Base-by-base conservation (phyloP, 2,888 invertebrate species). In the Tetragonisca angustula region DNA sequence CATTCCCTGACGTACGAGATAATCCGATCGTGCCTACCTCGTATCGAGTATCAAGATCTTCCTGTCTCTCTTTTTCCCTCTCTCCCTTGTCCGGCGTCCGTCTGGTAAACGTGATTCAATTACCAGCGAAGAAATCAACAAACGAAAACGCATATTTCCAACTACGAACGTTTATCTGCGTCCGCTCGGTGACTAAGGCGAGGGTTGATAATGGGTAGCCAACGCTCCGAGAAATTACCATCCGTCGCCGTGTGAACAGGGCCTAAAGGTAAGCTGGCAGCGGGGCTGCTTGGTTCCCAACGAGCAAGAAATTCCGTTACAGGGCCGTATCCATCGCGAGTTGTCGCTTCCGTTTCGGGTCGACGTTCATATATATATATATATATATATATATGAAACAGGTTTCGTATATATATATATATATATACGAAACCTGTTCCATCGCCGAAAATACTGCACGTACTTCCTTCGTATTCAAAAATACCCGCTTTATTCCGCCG, bases 221-320 rank as follows among this genome's bases (percentile, higher is more conserved):
- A 62, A 27, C 32, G 71, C 74, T 62, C 56, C 70, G 70, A 67
- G 61, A 68, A 76, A 77, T 81, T 73, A 76, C 74, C 56, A 70
- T 67, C 71, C 69, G 65, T 83, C 77, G 62, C 54, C 72, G 75
- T 88, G 86, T 76, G 86, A 88, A 88, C 81, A 68, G 71, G 68
- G 77, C 86, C 81, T 87, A 81, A 43, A 89, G 86, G 85, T 81
- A 79, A 88, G 83, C 71, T 83, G 72, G 72, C 79, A 70, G 74
- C 78, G 76, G 43, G 43, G 74, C 75, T 76, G 71, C 71, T 73
- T 65, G 78, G 83, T 85, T 86, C 76, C 80, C 86, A 86, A 85
- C 79, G 61, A 74, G 76, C 76, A 86, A 83, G 76, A 88, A 86
- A 90, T 88, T 91, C 88, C 91, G 91, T 91, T 91, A 89, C 81